These are phyloP conservation scores for Calcarius lapponicus DNA, from an alignment of 2,797 vertebrate genomes.

Conservation along the genomic window DNA sequence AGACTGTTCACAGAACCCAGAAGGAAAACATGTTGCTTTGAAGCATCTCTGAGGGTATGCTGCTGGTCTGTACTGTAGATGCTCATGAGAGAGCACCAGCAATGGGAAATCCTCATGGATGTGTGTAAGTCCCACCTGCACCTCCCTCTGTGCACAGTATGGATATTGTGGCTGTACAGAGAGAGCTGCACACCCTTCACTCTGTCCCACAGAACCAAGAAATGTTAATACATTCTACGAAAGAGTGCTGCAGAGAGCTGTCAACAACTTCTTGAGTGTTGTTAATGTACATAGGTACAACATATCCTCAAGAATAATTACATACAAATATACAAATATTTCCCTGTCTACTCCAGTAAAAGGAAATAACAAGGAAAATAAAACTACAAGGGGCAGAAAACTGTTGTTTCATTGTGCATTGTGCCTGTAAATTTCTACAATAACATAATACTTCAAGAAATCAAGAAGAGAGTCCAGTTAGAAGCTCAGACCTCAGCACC, in stretches of 20 bases:
- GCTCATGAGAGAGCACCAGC: accelerated
- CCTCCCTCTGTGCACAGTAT: accelerated
- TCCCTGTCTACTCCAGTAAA: not conserved
- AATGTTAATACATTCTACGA: not conserved
- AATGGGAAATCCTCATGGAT: not conserved
- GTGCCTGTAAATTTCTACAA: not conserved
- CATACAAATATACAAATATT: not conserved
- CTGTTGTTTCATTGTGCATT: not conserved
- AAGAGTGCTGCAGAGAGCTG: not conserved
- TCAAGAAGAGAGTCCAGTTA: not conserved
- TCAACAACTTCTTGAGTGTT: not conserved
- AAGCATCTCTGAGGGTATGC: not conserved
- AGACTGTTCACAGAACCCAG: not conserved
- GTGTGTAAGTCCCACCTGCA: not conserved
- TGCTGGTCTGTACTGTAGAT: not conserved
- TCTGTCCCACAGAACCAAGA: not conserved
- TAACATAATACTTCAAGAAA: not conserved
- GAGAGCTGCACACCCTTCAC: not conserved
- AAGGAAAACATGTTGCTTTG: not conserved
- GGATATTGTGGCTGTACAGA: not conserved
- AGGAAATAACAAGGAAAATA: not conserved
- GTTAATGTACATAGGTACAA: not conserved
- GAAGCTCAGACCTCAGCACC: not conserved
- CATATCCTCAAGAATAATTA: not conserved
- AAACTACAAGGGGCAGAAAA: not conserved